Evolutionary conservation across 2,888 invertebrate species (phyloP).

Genomic region (Emmelina monodactyla): DNA sequence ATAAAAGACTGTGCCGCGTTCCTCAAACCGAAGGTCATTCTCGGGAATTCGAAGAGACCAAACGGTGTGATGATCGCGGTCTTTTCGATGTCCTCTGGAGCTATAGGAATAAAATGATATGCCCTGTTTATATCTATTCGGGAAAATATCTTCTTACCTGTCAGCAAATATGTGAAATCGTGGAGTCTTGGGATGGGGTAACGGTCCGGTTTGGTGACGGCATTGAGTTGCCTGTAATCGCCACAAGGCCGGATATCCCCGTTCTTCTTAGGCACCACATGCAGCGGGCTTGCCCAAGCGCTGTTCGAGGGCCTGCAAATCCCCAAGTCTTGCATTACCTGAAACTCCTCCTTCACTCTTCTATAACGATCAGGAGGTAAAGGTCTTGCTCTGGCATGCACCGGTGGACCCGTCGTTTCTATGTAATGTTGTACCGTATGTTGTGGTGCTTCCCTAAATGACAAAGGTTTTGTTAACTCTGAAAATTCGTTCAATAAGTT

Average conservation of each 20-base stretch:
- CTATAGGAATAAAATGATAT: conserved; percentile 25
- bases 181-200: conserved; percentile 22
- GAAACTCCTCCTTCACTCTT: conserved; percentile 4
- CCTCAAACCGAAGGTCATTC: conserved; percentile 23
- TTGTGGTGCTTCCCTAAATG: too few relatives aligned
- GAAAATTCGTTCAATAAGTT: too few relatives aligned
- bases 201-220: conserved; percentile 1
- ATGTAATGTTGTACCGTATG: too few relatives aligned
- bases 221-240: conserved; percentile 4
- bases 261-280: conserved; percentile 1
- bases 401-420: too few relatives aligned
- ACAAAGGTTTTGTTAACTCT: too few relatives aligned
- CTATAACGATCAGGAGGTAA: too few relatives aligned
- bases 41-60: conserved; percentile 18
- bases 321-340: conserved; percentile 5
- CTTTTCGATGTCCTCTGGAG: conserved; percentile 17
- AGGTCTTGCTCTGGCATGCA: too few relatives aligned
- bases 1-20: conserved; percentile 24
- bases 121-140: conserved; percentile 26
- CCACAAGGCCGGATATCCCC: conserved; percentile 3
- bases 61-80: conserved; percentile 21
- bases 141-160: conserved; percentile 15
- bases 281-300: conserved; percentile 14
- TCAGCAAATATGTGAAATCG: conserved; percentile 23
- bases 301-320: conserved; percentile 26